Conservation (phyloP, 2,113 vertebrate genomes). For the Misgurnus anguillicaudatus region DNA sequence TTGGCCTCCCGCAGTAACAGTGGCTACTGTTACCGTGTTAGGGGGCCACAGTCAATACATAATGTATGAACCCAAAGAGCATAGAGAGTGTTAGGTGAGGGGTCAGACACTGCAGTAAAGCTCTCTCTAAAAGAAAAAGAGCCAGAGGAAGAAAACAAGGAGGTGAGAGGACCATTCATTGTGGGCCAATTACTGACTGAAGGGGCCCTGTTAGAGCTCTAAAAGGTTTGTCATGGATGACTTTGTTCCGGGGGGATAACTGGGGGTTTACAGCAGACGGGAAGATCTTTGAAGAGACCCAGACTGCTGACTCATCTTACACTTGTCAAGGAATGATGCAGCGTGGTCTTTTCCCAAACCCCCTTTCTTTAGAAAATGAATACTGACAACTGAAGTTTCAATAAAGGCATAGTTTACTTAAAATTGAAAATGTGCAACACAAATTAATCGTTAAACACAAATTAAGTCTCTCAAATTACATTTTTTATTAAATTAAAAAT, state of each 20-base stretch:
- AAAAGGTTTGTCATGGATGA: slow-evolving; percentile 50
- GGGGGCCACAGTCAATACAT: slow-evolving; percentile 30
- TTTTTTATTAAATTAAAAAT: too few relatives aligned
- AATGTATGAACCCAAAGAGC: slow-evolving; percentile 27
- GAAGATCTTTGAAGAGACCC: slow-evolving; percentile 11
- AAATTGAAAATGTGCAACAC: too few relatives aligned
- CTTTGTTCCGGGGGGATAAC: slow-evolving; percentile 20
- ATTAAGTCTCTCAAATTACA: too few relatives aligned
- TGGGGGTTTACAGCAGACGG: slow-evolving; percentile 17
- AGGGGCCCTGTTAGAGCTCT: slow-evolving; percentile 56
- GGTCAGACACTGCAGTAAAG: background rate
- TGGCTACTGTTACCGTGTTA: slow-evolving; percentile 16
- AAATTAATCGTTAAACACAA: too few relatives aligned
- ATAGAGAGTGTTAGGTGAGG: slow-evolving; percentile 30
- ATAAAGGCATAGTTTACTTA: background rate
- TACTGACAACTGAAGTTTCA: background rate
- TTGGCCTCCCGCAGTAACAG: slow-evolving; percentile 1
- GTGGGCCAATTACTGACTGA: slow-evolving; percentile 62
- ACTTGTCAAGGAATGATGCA: slow-evolving; percentile 35
- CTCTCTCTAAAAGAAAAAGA: slow-evolving; percentile 21
- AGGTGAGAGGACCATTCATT: slow-evolving; percentile 65
- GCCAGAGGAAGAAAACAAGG: slow-evolving; percentile 49
- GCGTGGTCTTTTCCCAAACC: slow-evolving; percentile 27
- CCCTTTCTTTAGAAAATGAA: background rate
- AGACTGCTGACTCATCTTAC: slow-evolving; percentile 50